These are phyloP conservation scores for Apeira syringaria DNA, from an alignment of 2,888 invertebrate species.

Conservation along the genomic window DNA sequence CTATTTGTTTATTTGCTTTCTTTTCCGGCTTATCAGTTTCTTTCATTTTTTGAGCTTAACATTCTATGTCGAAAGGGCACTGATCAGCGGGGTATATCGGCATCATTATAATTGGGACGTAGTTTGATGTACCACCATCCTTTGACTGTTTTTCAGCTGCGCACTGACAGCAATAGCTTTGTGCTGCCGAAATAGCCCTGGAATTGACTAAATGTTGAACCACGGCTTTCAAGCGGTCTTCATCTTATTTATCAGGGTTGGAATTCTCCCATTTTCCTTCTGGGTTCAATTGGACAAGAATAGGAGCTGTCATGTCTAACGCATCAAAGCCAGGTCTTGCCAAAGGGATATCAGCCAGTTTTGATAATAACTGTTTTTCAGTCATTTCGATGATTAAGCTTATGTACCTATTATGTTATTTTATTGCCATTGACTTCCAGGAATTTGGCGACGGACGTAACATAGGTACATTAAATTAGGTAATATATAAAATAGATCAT, in stretches of 20 bases:
- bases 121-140: constrained; percentile 47
- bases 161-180: constrained; percentile 67
- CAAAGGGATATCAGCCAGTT: too few relatives aligned
- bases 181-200: constrained; percentile 59
- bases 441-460: too few relatives aligned
- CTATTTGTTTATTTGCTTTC: constrained; percentile 32
- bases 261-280: constrained; percentile 64
- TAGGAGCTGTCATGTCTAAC: constrained; percentile 30
- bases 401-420: too few relatives aligned
- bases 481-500: too few relatives aligned
- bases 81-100: constrained; percentile 64
- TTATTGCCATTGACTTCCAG: too few relatives aligned
- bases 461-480: too few relatives aligned
- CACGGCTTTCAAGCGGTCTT: constrained; percentile 55
- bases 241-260: constrained; percentile 57
- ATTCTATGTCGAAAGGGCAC: constrained; percentile 70
- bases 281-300: constrained; percentile 66
- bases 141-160: constrained; percentile 45
- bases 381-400: too few relatives aligned
- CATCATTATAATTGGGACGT: constrained; percentile 73
- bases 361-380: too few relatives aligned
- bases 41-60: constrained; percentile 57
- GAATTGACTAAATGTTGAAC: constrained; percentile 59
- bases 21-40: constrained; percentile 46
- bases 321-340: constrained; percentile 29